phyloP scores from a whole-genome alignment of 2,797 vertebrate genomes.

The Melanotaenia nigrans region DNA sequence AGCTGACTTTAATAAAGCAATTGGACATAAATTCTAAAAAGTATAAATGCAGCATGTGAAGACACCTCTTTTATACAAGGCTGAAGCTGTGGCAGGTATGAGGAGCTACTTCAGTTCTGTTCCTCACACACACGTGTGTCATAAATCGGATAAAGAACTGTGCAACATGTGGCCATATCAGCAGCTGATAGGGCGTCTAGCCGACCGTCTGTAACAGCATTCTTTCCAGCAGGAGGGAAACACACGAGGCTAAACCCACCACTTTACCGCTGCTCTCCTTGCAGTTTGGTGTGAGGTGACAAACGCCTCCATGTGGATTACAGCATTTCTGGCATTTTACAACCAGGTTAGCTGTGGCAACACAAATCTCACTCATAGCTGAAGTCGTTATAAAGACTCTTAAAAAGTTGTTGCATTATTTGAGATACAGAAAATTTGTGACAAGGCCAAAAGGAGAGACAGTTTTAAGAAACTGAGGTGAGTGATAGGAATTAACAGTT shows the following conservation, averaged over 20 bases:
- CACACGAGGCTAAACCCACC: constrained; percentile 39
- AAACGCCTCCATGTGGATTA: constrained; percentile 76
- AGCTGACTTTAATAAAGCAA: constrained; percentile 62
- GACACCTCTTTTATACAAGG: not conserved
- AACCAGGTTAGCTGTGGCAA: constrained; percentile 67
- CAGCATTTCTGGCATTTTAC: constrained; percentile 77
- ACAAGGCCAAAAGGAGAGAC: not conserved
- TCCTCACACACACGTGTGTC: constrained; percentile 7
- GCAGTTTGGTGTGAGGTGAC: constrained; percentile 75
- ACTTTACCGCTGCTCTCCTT: constrained; percentile 56
- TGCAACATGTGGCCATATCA: constrained; percentile 34
- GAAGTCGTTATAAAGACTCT: constrained; percentile 12
- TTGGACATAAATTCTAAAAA: constrained; percentile 56
- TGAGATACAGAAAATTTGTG: not conserved
- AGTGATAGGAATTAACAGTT: constrained; percentile 35
- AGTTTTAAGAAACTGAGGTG: not conserved
- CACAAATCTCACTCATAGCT: constrained; percentile 43
- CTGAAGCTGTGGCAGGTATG: not conserved
- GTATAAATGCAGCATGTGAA: constrained; percentile 40
- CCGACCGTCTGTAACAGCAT: constrained; percentile 32
- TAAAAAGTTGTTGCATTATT: constrained; percentile 4
- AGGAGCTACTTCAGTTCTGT: not conserved
- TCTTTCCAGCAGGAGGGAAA: constrained; percentile 61
- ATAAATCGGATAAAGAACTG: constrained; percentile 10
- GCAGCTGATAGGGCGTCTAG: constrained; percentile 55